Percentiles rank a stretch among this genome's conserved stretches.
These are phyloP conservation scores for Vulpes lagopus DNA, from an alignment of 2,113 vertebrate genomes.

Conservation along the genomic window DNA sequence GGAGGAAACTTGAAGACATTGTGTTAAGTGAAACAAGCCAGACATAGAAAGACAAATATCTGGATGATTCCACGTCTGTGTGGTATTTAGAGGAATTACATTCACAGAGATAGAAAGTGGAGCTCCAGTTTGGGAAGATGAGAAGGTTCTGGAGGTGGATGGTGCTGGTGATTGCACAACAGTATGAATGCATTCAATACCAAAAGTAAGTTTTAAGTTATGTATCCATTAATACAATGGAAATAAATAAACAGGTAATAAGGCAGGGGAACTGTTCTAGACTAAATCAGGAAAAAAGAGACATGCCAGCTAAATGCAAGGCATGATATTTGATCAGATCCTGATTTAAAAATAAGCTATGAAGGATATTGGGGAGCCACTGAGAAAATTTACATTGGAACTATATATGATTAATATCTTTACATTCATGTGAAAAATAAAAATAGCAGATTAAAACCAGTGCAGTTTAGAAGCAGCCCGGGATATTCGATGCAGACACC, in stretches of 20 bases:
- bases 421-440: not conserved
- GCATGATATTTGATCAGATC: not conserved
- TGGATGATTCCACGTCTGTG: not conserved
- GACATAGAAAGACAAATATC: not conserved
- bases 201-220: not conserved
- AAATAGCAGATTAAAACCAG: fast-evolving
- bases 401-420: not conserved
- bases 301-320: fast-evolving
- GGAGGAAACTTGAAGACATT: not conserved
- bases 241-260: not conserved
- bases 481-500: fast-evolving
- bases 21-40: no score
- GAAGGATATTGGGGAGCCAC: not conserved
- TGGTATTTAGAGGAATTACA: not conserved
- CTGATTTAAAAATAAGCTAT: not conserved
- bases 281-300: not conserved
- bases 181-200: no score
- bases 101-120: not conserved
- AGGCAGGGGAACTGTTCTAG: not conserved
- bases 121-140: not conserved
- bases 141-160: not conserved
- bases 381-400: not conserved
- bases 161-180: not conserved
- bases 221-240: not conserved
- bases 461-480: fast-evolving